phyloP scores from a whole-genome alignment of 2,888 invertebrate species.

The Rhabditoides inermis region DNA sequence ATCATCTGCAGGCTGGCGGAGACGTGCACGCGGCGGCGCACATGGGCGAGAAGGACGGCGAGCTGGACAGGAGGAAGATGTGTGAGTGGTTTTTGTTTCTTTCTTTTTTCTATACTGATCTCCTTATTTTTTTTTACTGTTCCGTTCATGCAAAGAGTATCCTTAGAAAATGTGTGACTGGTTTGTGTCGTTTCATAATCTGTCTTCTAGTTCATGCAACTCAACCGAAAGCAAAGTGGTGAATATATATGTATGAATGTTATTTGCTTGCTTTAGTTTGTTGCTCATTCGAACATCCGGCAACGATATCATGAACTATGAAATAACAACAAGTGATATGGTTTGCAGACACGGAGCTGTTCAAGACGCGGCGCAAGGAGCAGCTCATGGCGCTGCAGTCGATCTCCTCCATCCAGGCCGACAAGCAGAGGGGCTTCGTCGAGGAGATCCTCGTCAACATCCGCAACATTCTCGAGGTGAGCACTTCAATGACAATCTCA shows the following conservation, averaged over 20 bases:
- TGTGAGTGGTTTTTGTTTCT: constrained; percentile 7
- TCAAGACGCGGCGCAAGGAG: constrained; percentile 11
- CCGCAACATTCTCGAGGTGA: no score
- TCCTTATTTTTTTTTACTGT: neutral
- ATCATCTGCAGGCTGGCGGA: no score
- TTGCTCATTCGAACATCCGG: neutral
- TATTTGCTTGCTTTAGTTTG: neutral
- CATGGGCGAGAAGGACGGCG: constrained; percentile 10
- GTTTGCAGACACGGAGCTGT: constrained; percentile 11
- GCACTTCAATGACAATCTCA: no score
- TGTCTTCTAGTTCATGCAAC: neutral
- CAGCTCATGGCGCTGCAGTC: constrained; percentile 14
- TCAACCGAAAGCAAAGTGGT: no score
- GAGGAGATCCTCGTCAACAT: no score
- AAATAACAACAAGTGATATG: no score
- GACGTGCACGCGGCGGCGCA: no score
- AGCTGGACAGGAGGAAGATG: constrained; percentile 13
- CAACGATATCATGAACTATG: no score
- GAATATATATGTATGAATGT: neutral
- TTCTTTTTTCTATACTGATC: neutral
- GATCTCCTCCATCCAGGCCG: constrained; percentile 10
- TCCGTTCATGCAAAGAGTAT: no score
- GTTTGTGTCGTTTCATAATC: neutral
- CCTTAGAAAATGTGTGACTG: neutral
- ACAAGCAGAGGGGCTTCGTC: constrained; percentile 12